These are phyloP conservation scores for Vanessa tameamea DNA, from an alignment of 1,140 invertebrate species.

Conservation along the genomic window DNA sequence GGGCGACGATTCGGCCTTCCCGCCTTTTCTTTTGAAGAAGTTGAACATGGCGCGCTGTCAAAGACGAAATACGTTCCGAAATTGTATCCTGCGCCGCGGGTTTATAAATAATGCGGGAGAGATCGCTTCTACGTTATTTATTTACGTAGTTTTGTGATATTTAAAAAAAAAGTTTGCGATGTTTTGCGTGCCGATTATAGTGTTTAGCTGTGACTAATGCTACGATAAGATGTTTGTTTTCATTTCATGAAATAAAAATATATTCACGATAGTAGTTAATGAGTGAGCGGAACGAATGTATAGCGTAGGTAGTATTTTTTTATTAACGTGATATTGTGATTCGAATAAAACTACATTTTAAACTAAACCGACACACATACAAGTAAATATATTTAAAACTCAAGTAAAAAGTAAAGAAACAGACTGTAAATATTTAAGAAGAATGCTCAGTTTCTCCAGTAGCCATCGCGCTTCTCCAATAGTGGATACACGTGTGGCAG, in stretches of 20 bases:
- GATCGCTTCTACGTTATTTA: neutral
- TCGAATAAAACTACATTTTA: neutral
- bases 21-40: constrained; percentile 72
- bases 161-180: neutral
- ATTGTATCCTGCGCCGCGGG: constrained; percentile 8
- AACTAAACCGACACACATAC: no score
- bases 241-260: neutral
- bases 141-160: neutral
- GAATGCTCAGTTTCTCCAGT: no score
- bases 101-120: neutral
- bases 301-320: neutral
- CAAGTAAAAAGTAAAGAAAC: no score
- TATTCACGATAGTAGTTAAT: neutral
- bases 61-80: constrained; percentile 36
- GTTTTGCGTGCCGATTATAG: neutral
- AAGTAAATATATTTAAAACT: neutral
- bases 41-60: constrained; percentile 63
- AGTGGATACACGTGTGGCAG: no score
- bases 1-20: constrained; percentile 60
- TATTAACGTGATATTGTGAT: neutral
- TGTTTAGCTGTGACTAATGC: neutral
- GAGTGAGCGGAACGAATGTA: neutral
- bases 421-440: no score
- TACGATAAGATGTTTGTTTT: neutral
- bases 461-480: no score